Percentiles rank a stretch among this genome's conserved stretches.
Evolutionary conservation across 2,888 invertebrate species (phyloP).

Genomic region (Omphaloscelis lunosa): DNA sequence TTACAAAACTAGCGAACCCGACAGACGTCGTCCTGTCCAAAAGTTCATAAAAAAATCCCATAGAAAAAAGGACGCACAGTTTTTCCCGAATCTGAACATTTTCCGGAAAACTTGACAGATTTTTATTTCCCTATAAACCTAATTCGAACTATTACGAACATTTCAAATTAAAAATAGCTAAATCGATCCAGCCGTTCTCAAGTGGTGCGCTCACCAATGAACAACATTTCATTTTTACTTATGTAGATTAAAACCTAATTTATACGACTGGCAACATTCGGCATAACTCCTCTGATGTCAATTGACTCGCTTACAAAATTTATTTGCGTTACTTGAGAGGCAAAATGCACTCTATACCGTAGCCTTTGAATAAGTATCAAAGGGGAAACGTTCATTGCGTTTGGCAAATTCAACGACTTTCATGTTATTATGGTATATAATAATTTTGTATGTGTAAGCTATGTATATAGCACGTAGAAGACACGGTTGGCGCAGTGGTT

Average conservation of each 20-base stretch:
- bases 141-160: background rate
- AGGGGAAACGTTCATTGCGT: constrained; percentile 65
- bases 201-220: background rate
- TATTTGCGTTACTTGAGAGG: constrained; percentile 61
- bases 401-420: constrained; percentile 63
- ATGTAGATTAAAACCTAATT: constrained; percentile 16
- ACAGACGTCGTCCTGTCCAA: background rate
- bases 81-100: background rate
- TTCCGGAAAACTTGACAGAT: background rate
- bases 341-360: constrained; percentile 50
- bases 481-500: no score
- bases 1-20: background rate
- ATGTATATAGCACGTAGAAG: no score
- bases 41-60: background rate
- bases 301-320: constrained; percentile 61
- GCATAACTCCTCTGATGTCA: constrained; percentile 51
- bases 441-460: constrained; percentile 26
- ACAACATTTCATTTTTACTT: background rate
- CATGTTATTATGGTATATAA: constrained; percentile 56
- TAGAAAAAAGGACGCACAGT: background rate
- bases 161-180: background rate
- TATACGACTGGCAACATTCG: constrained; percentile 49
- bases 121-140: background rate
- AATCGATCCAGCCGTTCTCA: background rate
- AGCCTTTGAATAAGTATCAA: constrained; percentile 62